Evolutionary conservation across 2,888 invertebrate species (phyloP).

Genomic region (Caenorhabditis doughertyi): DNA sequence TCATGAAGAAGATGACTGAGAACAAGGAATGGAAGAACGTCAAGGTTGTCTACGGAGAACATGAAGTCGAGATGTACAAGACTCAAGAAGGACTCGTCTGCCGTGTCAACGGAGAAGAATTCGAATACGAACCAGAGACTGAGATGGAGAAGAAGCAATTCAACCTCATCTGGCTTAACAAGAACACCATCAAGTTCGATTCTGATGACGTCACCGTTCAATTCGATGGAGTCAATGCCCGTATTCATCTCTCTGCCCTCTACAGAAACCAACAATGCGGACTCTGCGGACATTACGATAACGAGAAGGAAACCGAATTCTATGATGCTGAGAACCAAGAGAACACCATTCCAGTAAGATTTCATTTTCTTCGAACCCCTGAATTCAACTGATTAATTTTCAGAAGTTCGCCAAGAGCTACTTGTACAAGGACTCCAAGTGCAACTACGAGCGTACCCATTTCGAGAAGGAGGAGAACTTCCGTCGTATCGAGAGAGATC

Average conservation of each 20-base stretch:
- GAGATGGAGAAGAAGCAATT: constrained; percentile 65
- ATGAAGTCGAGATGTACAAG: constrained; percentile 67
- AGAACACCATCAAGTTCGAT: constrained; percentile 61
- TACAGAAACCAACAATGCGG: constrained; percentile 81
- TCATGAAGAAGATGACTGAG: constrained; percentile 80
- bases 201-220: constrained; percentile 65
- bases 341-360: constrained; percentile 56
- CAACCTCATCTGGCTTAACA: constrained; percentile 55
- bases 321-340: constrained; percentile 56
- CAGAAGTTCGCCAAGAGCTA: constrained; percentile 79
- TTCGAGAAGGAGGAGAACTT: constrained; percentile 69
- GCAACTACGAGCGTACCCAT: constrained; percentile 61
- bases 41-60: constrained; percentile 72
- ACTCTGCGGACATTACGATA: constrained; percentile 82
- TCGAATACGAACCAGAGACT: constrained; percentile 63
- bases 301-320: constrained; percentile 66
- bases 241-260: constrained; percentile 72
- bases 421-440: constrained; percentile 69
- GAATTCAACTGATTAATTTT: constrained; percentile 47
- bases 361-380: too few relatives aligned
- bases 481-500: constrained; percentile 55
- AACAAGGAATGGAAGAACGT: constrained; percentile 75
- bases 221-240: constrained; percentile 77
- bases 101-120: constrained; percentile 72
- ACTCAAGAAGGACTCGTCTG: constrained; percentile 59